These are phyloP conservation scores for Tamias sibiricus DNA, from an alignment of 2,113 vertebrate genomes.

Conservation along the genomic window DNA sequence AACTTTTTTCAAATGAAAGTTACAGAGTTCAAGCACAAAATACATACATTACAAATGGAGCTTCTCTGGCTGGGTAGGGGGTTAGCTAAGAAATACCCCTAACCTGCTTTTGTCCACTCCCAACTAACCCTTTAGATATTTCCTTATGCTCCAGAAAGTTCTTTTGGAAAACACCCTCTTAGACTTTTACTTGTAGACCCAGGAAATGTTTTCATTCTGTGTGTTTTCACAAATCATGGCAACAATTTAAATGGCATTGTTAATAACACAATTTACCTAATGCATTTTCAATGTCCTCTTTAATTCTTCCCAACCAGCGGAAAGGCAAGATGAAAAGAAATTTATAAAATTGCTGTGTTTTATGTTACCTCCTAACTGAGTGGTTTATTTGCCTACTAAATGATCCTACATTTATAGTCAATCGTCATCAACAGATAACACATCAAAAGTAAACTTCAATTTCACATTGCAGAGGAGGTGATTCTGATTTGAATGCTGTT, in stretches of 20 bases:
- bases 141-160: not conserved
- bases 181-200: not conserved
- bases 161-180: not conserved
- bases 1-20: not conserved
- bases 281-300: conserved; percentile 66
- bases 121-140: not conserved
- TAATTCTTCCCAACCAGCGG: conserved; percentile 65
- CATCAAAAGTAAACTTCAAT: conserved; percentile 72
- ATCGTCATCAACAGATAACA: conserved; percentile 67
- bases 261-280: conserved; percentile 73
- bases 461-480: conserved; percentile 66
- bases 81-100: not conserved
- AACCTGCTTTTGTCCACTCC: fast-evolving
- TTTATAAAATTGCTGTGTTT: conserved; percentile 64
- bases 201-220: conserved; percentile 14
- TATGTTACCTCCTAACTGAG: conserved; percentile 52
- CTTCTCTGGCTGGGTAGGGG: not conserved
- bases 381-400: conserved; percentile 76
- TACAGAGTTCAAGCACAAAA: not conserved
- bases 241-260: conserved; percentile 56
- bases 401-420: conserved; percentile 67
- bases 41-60: not conserved
- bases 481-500: conserved; percentile 63
- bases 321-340: conserved; percentile 68
- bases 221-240: conserved; percentile 27